phyloP scores from a whole-genome alignment of 2,797 vertebrate species.

The Sebastes vulpes region DNA sequence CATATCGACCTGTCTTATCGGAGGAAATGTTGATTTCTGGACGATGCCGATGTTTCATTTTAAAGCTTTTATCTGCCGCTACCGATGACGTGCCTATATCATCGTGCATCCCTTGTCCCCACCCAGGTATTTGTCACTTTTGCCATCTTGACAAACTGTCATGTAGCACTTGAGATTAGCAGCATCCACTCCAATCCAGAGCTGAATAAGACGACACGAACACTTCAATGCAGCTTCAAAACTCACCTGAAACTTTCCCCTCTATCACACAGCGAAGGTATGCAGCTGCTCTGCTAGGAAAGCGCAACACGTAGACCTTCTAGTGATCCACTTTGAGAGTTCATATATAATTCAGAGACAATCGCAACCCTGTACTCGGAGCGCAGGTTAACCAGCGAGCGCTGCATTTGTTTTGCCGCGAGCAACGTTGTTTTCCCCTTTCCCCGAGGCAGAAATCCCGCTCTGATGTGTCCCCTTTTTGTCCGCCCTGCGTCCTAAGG shows the following conservation, averaged over 20 bases:
- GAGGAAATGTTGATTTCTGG: no score
- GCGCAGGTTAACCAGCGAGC: conserved; percentile 67
- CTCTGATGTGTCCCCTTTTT: conserved; percentile 71
- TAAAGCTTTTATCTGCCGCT: no score
- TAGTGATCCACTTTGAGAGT: conserved; percentile 59
- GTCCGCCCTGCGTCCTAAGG: conserved; percentile 60
- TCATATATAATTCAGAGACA: conserved; percentile 72
- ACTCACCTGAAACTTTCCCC: conserved; percentile 53
- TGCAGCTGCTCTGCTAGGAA: neutral
- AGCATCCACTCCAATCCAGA: neutral
- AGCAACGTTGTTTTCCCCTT: conserved; percentile 50
- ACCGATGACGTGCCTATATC: no score
- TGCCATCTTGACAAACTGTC: neutral
- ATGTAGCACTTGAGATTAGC: neutral
- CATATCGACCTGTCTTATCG: no score
- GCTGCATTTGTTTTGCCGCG: conserved; percentile 63
- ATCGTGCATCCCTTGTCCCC: neutral
- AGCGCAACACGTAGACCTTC: conserved; percentile 62
- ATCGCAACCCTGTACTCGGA: conserved; percentile 43
- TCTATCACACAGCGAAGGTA: conserved; percentile 2
- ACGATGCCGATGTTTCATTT: no score
- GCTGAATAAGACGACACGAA: neutral
- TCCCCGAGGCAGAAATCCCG: conserved; percentile 53
- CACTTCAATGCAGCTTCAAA: neutral
- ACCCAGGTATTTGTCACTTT: neutral